Evolutionary conservation across 2,888 invertebrate genomes (phyloP).

Genomic region (Hirtodrosophila histrioides): DNA sequence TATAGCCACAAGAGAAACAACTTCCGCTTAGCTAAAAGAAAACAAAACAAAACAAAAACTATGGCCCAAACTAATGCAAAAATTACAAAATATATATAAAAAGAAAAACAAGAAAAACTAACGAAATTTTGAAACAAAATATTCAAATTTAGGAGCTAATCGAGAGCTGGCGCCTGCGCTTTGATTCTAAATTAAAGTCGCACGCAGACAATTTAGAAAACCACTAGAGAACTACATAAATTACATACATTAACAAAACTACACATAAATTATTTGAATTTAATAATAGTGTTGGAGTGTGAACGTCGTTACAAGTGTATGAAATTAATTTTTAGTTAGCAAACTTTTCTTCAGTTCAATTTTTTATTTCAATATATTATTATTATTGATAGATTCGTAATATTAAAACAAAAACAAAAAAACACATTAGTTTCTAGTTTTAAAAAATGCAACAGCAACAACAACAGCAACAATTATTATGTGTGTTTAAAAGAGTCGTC

Average conservation of each 20-base stretch:
- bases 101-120: conserved; percentile 3
- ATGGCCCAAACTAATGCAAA: conserved; percentile 64
- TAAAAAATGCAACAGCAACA: conserved; percentile 16
- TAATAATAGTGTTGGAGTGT: conserved; percentile 29
- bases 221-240: conserved; percentile 1
- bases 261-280: conserved; percentile 50
- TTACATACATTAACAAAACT: conserved; percentile 6
- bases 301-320: conserved; percentile 37
- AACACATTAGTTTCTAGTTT: conserved; percentile 11
- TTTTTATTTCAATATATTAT: conserved; percentile 11
- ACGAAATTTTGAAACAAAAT: conserved; percentile 37
- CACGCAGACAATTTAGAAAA: conserved; percentile 1
- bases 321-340: conserved; percentile 71
- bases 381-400: conserved; percentile 35
- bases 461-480: conserved; percentile 6
- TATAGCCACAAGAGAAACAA: conserved; percentile 56
- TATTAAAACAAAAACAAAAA: conserved; percentile 10
- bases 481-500: conserved; percentile 29
- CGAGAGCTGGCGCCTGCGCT: conserved; percentile 38
- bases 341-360: conserved; percentile 50
- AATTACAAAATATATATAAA: not conserved
- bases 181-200: conserved; percentile 72
- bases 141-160: conserved; percentile 26
- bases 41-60: too few species aligned
- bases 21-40: conserved; percentile 72